Evolutionary conservation across 2,888 invertebrate genomes (phyloP), one percentile per base, ranked within the genome.

Genomic region (Harpalus rufipes): DNA sequence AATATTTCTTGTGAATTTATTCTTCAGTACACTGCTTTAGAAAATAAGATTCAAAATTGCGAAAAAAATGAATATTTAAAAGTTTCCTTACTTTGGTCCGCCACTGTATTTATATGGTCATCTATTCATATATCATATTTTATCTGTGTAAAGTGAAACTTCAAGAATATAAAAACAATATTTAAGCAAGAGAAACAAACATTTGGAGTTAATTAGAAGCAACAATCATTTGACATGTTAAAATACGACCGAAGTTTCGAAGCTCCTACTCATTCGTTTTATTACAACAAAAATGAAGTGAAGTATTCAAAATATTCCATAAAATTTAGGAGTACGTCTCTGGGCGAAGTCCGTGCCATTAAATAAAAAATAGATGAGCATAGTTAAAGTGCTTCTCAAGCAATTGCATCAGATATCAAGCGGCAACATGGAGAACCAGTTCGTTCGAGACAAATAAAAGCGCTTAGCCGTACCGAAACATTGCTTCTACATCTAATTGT

Each of bases 341-440:
- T 74, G 72, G 68, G 32, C 39, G 39, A 68, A 68, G 68, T 44
- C 44, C 72, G 44, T 74, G n/a, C 56, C 72, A 82, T 82, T 82
- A 82, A 82, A 72, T 82, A 72, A 82, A 82, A 82, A 82, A 82
- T 68, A 82, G 82, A 82, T 82, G 82, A 82, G 82, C 58, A 58
- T 72, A 82, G 82, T 82, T 82, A 82, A 82, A 82, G 82, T 82
- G 82, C 68, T 82, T 82, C 72, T 58, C 56, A 25, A 82, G 82
- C 82, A 82, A 82, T 82, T 82, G 82, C 82, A 82, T 82, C 82
- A 82, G 82, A 82, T 82, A 82, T 82, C 25, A 68, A 56, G 32
- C 44, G 21, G 58, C 72, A 82, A 68, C 68, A 72, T 58, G 56
- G 56, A 68, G 72, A 82, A 82, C 82, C 82, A 58, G 82, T 82